Conservation (phyloP, 2,888 invertebrate species). For the Cephus nigrinus region DNA sequence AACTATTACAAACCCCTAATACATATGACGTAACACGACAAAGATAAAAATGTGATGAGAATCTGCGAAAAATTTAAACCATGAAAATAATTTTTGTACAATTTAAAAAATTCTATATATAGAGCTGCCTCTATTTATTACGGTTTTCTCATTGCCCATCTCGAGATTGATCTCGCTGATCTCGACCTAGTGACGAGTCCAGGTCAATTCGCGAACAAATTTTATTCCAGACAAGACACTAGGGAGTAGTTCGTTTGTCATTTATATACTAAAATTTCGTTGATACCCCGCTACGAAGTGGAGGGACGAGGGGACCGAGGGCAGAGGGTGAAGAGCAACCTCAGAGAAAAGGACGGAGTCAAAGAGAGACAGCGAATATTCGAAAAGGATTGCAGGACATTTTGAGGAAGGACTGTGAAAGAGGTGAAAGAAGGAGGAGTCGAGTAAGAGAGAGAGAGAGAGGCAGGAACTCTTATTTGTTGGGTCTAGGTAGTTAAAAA, state of each 20-base stretch:
- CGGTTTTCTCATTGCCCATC: background rate
- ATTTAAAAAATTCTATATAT: background rate
- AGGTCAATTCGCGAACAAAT: too few relatives aligned
- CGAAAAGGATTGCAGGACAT: background rate
- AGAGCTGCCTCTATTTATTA: background rate
- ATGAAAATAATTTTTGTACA: background rate
- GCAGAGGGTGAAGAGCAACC: background rate
- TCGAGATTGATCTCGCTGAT: background rate
- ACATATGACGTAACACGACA: background rate
- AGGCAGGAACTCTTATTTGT: slow-evolving; percentile 26
- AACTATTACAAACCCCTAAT: background rate
- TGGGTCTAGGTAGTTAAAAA: slow-evolving; percentile 13
- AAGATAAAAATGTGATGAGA: background rate
- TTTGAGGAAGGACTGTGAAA: background rate
- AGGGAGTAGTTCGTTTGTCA: too few relatives aligned
- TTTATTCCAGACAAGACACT: too few relatives aligned
- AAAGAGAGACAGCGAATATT: background rate
- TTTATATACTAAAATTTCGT: too few relatives aligned
- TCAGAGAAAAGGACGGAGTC: background rate
- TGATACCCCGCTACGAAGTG: too few relatives aligned
- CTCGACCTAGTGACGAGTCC: too few relatives aligned
- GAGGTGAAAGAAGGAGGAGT: background rate
- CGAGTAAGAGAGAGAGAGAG: slow-evolving; percentile 7
- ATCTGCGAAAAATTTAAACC: background rate
- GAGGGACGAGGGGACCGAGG: background rate